Evolutionary conservation across 2,888 invertebrate species (phyloP), one percentile per base, ranked within the genome.

Genomic region (Mechanitis messenoides): DNA sequence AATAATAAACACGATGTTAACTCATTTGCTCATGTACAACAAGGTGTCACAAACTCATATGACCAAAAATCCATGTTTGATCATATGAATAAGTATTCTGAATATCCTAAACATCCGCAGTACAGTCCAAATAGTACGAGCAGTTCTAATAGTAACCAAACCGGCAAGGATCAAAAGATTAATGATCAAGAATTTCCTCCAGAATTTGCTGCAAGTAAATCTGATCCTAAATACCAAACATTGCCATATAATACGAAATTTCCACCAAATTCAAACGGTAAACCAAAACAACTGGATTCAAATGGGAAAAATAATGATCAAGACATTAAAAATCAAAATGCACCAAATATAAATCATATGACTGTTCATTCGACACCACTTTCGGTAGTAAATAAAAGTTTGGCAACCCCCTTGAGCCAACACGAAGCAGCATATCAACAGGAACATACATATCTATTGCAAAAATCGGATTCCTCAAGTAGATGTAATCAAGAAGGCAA

Each of bases 191-290:
- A 92, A 73, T 90, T 90, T 69, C 84, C 92, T 31, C 92, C 93
- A 61, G 93, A 95, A 75, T 95, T 95, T 77, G 92, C 93, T 64
- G 93, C 95, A 35, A 95, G 94, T 75, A 96, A 96, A 81, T 94
- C 94, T 61, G 96, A 97, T 83, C 96, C 95, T 53, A 98, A 96
- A 86, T 97, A 96, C 90, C 97, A 97, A 91, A 96, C 96, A 38
- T 90, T 97, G 84, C 97, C 97, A 72, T 95, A 96, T 87, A 97
- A 94, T 80, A 96, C 95, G 46, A 97, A 96, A 85, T 95, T 96
- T 81, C 93, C 94, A 87, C 93, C 93, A 83, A 80, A 87, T 69
- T 79, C 80, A 59, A 86, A 85, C 61, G 85, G 83, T 47, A 88
- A 89, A 74, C 67, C 79, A 68, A 89, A 88, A 77, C 72, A 73